Base-by-base conservation (phyloP, 1,140 invertebrate genomes). In the Cheumatopsyche charites region DNA sequence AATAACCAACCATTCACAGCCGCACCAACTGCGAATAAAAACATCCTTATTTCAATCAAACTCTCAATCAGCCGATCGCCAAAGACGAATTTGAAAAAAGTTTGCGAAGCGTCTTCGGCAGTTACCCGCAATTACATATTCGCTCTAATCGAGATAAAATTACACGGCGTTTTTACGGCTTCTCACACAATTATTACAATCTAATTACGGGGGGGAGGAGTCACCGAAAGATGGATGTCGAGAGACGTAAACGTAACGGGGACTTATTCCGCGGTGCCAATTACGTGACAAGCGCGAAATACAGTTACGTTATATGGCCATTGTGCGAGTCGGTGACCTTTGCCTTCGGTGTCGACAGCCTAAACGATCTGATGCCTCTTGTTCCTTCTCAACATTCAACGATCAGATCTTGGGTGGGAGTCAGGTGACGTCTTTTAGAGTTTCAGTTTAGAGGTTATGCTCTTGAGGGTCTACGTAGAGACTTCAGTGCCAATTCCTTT, bases 181-280 rank as follows among this genome's bases (percentile, higher is more conserved):
- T 75, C 74, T 73, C 71, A 75, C 71, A 75, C 74, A 75, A 75
- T 75, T 75, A 75, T 75, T 73, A 73, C 73, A 75, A 75, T 73
- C 74, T 75, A 73, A 75, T 75, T 75, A 75, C 72, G 68, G 52
- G 58, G 63, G 62, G 62, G 17, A 52, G 6, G 29, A 4, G 9
- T 70, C 70, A 69, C 70, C 70, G 52, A 75, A 75, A 75, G 66
- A 68, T 73, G 61, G 45, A 62, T 73, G 61, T 25, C 63, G 26
- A 36, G 29, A 36, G 29, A 36, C 43, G 55, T 5, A 25, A 25
- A 72, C 45, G 66, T 71, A 19, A 47, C 47, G 7, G 21, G 21
- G 43, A 6, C 23, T 63, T 26, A 25, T n/a, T n/a, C 73, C 42
- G 52, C 42, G 73, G 67, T 49, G 65, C 58, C 71, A 71, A 75